Conservation (phyloP, 1,140 invertebrate genomes). For the Drosophila tsacasi region DNA sequence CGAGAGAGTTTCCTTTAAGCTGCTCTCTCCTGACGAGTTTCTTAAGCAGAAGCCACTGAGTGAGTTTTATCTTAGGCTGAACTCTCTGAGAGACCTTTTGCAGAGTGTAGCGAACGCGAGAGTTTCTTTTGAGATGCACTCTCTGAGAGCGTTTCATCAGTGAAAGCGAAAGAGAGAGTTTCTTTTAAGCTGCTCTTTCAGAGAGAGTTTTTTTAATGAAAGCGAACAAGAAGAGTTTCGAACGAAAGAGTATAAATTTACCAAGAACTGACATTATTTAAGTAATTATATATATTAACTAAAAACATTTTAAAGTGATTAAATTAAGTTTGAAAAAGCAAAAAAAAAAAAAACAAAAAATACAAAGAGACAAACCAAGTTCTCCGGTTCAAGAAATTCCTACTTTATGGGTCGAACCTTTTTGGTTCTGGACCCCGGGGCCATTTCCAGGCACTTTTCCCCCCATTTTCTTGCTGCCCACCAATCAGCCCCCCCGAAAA, state of each 20-base stretch:
- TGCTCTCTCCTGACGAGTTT: too few species aligned
- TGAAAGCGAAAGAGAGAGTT: neutral
- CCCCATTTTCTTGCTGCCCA: neutral
- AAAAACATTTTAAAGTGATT: neutral
- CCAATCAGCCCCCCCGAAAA: constrained; percentile 8
- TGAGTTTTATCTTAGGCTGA: too few species aligned
- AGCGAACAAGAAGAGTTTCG: neutral
- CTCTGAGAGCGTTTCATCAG: neutral
- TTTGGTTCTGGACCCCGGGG: neutral
- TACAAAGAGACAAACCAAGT: neutral
- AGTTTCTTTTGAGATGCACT: too few species aligned
- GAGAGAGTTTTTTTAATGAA: too few species aligned
- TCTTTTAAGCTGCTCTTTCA: neutral
- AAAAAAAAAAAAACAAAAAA: neutral
- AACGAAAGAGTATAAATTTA: neutral
- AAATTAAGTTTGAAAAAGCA: neutral
- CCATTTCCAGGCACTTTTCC: neutral
- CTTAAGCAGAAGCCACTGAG: too few species aligned
- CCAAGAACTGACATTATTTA: neutral
- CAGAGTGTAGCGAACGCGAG: too few species aligned
- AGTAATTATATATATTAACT: neutral
- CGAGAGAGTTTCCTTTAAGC: too few species aligned
- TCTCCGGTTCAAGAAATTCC: neutral
- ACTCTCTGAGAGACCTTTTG: too few species aligned
- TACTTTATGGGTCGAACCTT: constrained; percentile 27